These are phyloP conservation scores for Leptobrachium ailaonicum DNA, from an alignment of 2,113 vertebrate species.

Conservation along the genomic window DNA sequence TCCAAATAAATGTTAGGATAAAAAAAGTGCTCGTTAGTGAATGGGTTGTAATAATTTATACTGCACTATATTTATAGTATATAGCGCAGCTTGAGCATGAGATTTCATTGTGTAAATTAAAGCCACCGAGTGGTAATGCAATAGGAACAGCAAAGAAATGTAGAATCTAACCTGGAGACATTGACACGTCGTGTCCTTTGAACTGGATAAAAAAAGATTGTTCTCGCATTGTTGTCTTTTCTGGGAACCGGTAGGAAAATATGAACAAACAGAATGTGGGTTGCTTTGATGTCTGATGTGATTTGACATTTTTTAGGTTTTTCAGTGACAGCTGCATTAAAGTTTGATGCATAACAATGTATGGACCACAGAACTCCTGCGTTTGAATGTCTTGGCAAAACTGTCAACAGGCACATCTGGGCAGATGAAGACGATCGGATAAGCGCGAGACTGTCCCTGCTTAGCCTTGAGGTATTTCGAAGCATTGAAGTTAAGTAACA, in stretches of 20 bases:
- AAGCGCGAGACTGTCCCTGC: too few species aligned
- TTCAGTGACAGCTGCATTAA: slow-evolving; percentile 40
- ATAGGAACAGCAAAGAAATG: not conserved
- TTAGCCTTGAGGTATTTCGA: too few species aligned
- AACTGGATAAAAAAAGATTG: slow-evolving; percentile 10
- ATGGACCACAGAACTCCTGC: not conserved
- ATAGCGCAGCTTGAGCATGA: too few species aligned
- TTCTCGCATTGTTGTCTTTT: slow-evolving; percentile 21
- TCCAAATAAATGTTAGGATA: too few species aligned
- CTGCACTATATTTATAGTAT: too few species aligned
- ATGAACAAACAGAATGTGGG: slow-evolving; percentile 36
- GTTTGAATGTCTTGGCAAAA: not conserved
- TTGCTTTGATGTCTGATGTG: slow-evolving; percentile 32
- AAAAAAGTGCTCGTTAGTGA: too few species aligned
- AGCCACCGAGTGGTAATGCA: not conserved
- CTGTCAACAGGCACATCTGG: too few species aligned
- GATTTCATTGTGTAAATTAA: too few species aligned
- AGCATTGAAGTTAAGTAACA: too few species aligned
- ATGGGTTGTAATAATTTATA: too few species aligned
- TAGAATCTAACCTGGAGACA: not conserved
- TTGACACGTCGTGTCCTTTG: not conserved
- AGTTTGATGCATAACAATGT: slow-evolving; percentile 32
- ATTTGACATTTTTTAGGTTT: slow-evolving; percentile 40
- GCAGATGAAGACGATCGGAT: too few species aligned
- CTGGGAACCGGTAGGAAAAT: slow-evolving; percentile 21